Percentiles rank a stretch among this genome's conserved stretches.
Evolutionary conservation across 1,140 invertebrate genomes (phyloP).

Genomic region (Trachymyrmex septentrionalis): DNA sequence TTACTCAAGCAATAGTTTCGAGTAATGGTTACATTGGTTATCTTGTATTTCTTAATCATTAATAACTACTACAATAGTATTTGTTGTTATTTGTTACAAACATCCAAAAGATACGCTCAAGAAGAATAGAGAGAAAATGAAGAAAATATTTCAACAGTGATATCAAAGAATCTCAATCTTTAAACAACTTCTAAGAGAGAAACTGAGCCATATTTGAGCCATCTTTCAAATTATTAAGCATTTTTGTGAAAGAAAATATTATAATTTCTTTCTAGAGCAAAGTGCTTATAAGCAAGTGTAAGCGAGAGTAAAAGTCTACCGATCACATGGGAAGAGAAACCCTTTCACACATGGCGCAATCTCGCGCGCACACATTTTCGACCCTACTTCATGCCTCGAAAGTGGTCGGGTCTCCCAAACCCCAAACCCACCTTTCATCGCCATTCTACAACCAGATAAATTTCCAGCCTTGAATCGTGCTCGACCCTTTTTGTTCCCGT

Average conservation of each 20-base stretch:
- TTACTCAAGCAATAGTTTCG: background rate
- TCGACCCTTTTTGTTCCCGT: slow-evolving; percentile 51
- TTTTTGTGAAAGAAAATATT: background rate
- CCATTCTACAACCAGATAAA: slow-evolving; percentile 62
- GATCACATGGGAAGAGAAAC: background rate
- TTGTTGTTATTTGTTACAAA: background rate
- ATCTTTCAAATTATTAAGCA: background rate
- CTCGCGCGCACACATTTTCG: slow-evolving; percentile 19
- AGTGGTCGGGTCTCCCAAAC: slow-evolving; percentile 26
- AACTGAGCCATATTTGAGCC: background rate
- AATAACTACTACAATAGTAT: background rate
- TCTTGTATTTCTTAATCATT: slow-evolving; percentile 11
- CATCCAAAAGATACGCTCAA: background rate
- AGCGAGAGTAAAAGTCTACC: slow-evolving; percentile 31
- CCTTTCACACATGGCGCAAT: slow-evolving; percentile 5
- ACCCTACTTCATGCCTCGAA: background rate
- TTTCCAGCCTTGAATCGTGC: slow-evolving; percentile 59
- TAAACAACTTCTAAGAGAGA: background rate
- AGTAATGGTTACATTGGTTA: background rate
- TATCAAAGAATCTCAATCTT: background rate
- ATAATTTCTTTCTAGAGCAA: background rate
- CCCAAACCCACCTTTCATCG: slow-evolving; percentile 47
- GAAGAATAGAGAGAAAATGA: background rate
- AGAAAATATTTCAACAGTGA: background rate
- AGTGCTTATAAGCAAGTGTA: slow-evolving; percentile 24